These are phyloP conservation scores for Phyllotreta striolata DNA, from an alignment of 2,888 invertebrate genomes.

Conservation along the genomic window DNA sequence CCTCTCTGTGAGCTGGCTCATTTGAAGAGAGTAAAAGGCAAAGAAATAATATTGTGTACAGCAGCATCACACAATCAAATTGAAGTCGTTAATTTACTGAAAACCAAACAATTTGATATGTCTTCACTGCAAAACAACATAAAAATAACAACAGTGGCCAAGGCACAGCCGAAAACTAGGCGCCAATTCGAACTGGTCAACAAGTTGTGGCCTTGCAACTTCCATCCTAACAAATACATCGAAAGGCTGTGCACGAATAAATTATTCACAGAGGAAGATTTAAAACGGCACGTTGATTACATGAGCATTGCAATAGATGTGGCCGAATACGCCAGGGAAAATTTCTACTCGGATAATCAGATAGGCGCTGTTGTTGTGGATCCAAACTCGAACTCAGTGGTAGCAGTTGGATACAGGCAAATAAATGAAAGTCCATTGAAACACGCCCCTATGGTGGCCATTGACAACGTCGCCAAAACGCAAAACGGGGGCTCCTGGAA, in stretches of 20 bases:
- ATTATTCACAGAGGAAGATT: slow-evolving; percentile 67
- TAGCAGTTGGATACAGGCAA: slow-evolving; percentile 73
- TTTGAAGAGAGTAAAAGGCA: slow-evolving; percentile 75
- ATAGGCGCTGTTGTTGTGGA: slow-evolving; percentile 74
- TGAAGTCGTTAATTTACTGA: slow-evolving; percentile 55
- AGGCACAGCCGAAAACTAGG: slow-evolving; percentile 69
- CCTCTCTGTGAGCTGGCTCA: slow-evolving; percentile 72
- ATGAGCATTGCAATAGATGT: slow-evolving; percentile 69
- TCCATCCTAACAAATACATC: slow-evolving; percentile 79
- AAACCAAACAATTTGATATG: slow-evolving; percentile 63
- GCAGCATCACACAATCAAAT: slow-evolving; percentile 44
- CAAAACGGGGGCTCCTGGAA: slow-evolving; percentile 83
- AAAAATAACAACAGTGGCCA: slow-evolving; percentile 67
- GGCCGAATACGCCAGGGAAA: slow-evolving; percentile 54
- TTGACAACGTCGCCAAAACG: slow-evolving; percentile 84
- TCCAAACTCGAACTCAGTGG: slow-evolving; percentile 69
- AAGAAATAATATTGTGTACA: slow-evolving; percentile 67
- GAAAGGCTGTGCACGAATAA: slow-evolving; percentile 71
- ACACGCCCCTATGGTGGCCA: slow-evolving; percentile 85
- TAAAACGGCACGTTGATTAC: slow-evolving; percentile 65
- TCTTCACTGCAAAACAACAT: slow-evolving; percentile 64
- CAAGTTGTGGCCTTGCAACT: slow-evolving; percentile 82
- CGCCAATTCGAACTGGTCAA: slow-evolving; percentile 70
- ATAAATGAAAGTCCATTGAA: slow-evolving; percentile 73
- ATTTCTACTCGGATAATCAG: slow-evolving; percentile 39